A percentile compares a stretch with the other conserved stretches of the same genome.
Conservation (phyloP, 2,797 vertebrate genomes). For the Pantherophis alleghaniensis region DNA sequence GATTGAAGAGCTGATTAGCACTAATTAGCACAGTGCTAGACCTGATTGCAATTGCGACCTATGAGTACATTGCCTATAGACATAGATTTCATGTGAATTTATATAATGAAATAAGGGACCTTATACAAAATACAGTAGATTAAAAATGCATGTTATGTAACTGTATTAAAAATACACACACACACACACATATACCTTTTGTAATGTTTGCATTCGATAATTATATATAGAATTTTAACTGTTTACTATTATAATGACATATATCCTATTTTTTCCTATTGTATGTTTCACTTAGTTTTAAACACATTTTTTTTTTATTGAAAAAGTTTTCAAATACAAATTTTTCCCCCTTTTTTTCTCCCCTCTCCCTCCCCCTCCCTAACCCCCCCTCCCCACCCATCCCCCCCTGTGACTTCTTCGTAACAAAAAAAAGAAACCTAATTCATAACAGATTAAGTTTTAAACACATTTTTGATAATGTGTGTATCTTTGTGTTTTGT, state of each 20-base stretch:
- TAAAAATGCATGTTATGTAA: not conserved
- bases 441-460: not conserved
- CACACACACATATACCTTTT: not conserved
- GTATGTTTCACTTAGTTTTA: not conserved
- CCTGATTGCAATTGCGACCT: not conserved
- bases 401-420: too few species aligned
- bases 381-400: too few species aligned
- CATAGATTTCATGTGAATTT: not conserved
- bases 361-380: too few species aligned
- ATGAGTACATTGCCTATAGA: not conserved
- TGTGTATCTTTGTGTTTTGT: not conserved
- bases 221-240: not conserved
- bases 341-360: too few species aligned
- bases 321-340: too few species aligned
- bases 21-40: not conserved
- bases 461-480: not conserved
- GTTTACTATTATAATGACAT: not conserved
- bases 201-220: not conserved
- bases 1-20: not conserved
- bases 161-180: not conserved
- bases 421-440: too few species aligned
- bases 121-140: not conserved
- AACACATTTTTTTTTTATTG: not conserved
- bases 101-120: not conserved
- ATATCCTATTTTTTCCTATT: not conserved